Base-by-base conservation (phyloP, 2,113 vertebrate species). In the Oreochromis niloticus region DNA sequence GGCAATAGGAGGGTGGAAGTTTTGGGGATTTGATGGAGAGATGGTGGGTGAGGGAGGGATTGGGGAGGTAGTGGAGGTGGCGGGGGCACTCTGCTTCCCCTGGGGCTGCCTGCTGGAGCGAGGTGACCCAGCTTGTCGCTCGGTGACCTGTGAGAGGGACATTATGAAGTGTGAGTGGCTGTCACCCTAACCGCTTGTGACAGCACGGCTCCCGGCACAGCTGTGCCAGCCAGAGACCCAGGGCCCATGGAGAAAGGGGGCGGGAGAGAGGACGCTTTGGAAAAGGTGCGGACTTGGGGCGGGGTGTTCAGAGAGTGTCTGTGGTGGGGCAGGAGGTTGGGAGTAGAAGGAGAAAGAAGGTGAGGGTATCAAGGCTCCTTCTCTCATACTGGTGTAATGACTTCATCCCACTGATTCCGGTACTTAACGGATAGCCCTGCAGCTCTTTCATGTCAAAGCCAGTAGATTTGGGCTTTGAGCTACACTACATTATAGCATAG, bases 121-220 rank as follows among this genome's bases (percentile, higher is more conserved):
- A 90, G 95, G 96, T 97, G 98, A 98, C 98, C 98, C 97, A 97
- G 97, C 98, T 97, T 98, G 98, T 98, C 97, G 97, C 96, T 97
- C 97, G 97, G 96, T 99, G 98, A 98, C 98, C 98, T 98, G 98
- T 98, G 98, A 98, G 97, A 97, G 96, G 97, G 97, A 98, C 98
- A 98, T 98, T 98, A 98, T 98, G 97, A 99, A 98, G 98, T 98
- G 97, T 98, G 98, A 98, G 98, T 97, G 96, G 97, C 97, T 97
- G 97, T 99, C 98, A 98, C 96, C 95, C 94, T 99, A 99, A 99
- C 97, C 91, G 95, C 94, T 97, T 97, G 97, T 98, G 98, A 99
- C 98, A 99, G 97, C 96, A 97, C 96, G 95, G 97, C 98, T 98
- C 88, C 96, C 96, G 97, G 98, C 97, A 96, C 98, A 99, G 98